phyloP scores from a whole-genome alignment of 2,888 invertebrate species.

The Belgica antarctica region DNA sequence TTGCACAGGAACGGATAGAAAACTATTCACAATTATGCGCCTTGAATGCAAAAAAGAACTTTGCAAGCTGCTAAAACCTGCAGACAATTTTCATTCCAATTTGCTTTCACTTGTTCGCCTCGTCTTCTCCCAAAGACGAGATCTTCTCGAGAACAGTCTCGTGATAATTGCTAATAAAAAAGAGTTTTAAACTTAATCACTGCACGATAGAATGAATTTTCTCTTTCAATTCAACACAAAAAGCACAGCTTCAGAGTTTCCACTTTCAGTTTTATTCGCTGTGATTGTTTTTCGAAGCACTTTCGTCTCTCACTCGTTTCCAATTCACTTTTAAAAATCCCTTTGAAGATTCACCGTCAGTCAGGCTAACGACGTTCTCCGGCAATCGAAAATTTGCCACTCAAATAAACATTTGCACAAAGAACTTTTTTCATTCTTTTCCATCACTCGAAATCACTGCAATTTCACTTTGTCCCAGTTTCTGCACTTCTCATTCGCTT shows the following conservation, averaged over 20 bases:
- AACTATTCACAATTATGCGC: not conserved
- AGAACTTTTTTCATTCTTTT: not conserved
- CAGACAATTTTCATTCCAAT: not conserved
- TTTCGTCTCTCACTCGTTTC: not conserved
- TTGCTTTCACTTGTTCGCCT: not conserved
- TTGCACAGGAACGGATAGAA: not conserved
- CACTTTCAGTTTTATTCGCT: not conserved
- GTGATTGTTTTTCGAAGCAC: not conserved
- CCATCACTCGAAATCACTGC: not conserved
- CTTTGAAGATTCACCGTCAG: not conserved
- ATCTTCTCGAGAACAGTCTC: not conserved
- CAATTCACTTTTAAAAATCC: too few species aligned
- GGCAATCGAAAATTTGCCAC: conserved; percentile 4
- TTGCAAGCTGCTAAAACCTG: not conserved
- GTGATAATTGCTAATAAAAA: not conserved
- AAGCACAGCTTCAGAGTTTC: not conserved
- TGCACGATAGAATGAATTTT: conserved; percentile 3
- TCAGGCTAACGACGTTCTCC: not conserved
- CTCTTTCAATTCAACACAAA: not conserved
- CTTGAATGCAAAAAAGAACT: not conserved
- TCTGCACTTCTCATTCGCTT: not conserved
- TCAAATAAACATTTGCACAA: conserved; percentile 2
- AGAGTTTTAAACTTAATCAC: not conserved
- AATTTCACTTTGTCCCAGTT: not conserved
- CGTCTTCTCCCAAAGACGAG: not conserved